Percentiles rank a stretch among this genome's conserved stretches.
These are phyloP conservation scores for Lamproptera curius DNA, from an alignment of 2,888 invertebrate genomes.

Conservation along the genomic window DNA sequence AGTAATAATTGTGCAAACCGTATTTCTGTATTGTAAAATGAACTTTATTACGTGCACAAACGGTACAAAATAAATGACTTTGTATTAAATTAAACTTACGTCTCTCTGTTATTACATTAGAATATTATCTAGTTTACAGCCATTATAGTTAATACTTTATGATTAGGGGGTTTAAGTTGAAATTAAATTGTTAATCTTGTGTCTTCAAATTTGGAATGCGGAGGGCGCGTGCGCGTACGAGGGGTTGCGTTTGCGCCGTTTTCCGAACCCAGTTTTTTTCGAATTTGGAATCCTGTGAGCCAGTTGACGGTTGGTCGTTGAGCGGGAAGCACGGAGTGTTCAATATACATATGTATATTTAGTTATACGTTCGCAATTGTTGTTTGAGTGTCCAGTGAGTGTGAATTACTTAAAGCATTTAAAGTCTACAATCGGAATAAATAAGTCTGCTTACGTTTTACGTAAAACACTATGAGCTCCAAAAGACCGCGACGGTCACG, in stretches of 20 bases:
- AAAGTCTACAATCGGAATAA: no score
- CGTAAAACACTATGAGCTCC: conserved; percentile 22
- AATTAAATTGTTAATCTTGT: conserved; percentile 19
- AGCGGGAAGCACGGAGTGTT: conserved; percentile 37
- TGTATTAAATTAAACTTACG: background rate
- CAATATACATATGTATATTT: no score
- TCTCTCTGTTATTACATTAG: background rate
- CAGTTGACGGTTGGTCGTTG: conserved; percentile 64
- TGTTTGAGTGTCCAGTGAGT: no score
- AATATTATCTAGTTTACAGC: background rate
- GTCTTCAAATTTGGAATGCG: conserved; percentile 25
- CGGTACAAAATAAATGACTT: background rate
- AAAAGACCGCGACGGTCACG: conserved; percentile 44
- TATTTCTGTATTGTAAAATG: background rate
- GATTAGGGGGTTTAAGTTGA: conserved; percentile 16
- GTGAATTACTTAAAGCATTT: no score
- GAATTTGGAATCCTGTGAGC: conserved; percentile 40
- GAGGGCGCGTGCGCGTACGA: conserved; percentile 41
- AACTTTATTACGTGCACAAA: background rate
- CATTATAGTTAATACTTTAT: conserved; percentile 16
- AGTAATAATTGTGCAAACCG: conserved; percentile 47
- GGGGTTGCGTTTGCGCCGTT: conserved; percentile 68
- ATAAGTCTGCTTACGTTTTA: no score
- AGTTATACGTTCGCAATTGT: no score
- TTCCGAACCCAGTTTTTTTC: conserved; percentile 55